phyloP scores from a whole-genome alignment of 2,113 vertebrate genomes.

The Empidonax alnorum region DNA sequence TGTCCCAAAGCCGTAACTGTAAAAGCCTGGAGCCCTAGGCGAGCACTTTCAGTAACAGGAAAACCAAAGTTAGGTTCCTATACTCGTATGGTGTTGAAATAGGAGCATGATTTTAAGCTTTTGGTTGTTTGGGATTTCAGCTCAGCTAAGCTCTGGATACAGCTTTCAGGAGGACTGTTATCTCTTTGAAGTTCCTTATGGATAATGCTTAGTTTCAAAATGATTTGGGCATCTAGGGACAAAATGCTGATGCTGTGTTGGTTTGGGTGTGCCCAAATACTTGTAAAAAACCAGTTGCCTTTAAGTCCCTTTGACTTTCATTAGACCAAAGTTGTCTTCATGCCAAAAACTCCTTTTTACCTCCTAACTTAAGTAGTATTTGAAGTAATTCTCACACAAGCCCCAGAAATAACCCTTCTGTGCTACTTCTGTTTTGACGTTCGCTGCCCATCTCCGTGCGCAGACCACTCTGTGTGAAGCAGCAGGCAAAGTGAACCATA shows the following conservation, averaged over 20 bases:
- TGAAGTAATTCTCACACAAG: neutral
- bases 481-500: neutral
- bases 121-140: neutral
- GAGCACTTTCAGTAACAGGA: neutral
- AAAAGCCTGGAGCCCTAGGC: conserved; percentile 9
- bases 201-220: neutral
- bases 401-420: neutral
- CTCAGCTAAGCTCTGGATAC: neutral
- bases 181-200: neutral
- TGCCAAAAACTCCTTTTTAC: neutral
- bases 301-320: neutral
- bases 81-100: neutral
- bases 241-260: neutral
- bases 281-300: neutral
- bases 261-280: neutral
- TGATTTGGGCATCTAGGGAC: neutral
- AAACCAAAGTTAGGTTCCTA: neutral
- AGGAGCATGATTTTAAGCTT: neutral
- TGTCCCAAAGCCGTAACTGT: conserved; percentile 26
- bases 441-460: rapidly evolving
- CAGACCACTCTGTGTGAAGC: neutral
- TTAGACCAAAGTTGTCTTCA: neutral
- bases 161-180: neutral
- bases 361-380: neutral
- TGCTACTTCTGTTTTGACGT: neutral